Evolutionary conservation across 2,888 invertebrate species (phyloP), one percentile per base, ranked within the genome.

Genomic region (Cephus spinipes): DNA sequence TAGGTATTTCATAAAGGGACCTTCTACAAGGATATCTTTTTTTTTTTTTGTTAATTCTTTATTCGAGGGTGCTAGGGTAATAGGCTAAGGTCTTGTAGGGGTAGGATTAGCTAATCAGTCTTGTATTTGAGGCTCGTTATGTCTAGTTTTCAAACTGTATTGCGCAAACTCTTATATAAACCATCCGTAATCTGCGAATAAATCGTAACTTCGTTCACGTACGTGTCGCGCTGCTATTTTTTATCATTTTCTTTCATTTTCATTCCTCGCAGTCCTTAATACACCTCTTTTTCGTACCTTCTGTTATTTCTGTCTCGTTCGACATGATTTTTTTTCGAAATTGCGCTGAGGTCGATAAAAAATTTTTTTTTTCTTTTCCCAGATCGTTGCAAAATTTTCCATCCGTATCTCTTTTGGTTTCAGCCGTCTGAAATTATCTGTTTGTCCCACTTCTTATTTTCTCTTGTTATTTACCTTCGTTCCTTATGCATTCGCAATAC

Each of bases 111-210:
- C 91, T 91, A 91, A 90, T 91, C 91, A 91, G 91, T 91, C 91
- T 91, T 91, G 88, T 90, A 89, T 90, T 91, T 89, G 90, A 91
- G 91, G 91, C 91, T 91, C 89, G 85, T 91, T 89, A 89, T 87
- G 85, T 90, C 87, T 89, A 91, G 85, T 89, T 88, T 89, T 86
- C 55, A 55, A 86, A 88, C 86, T 89, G 87, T 88, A 86, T 89
- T 88, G 88, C 88, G 86, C 89, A 87, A 87, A 86, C 85, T 87
- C 85, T 81, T 87, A 83, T 75, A 75, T 75, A 74, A 31, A 30
- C 23, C 55, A 55, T 55, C 23, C 23, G 55, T 55, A 23, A 55
- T 55, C 55, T 55, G 55, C 55, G 9, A 55, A 55, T 23, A 55
- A 55, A 55, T 55, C 55, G 55, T 55, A 55, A 55, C 55, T 55